These are phyloP conservation scores for Sorex araneus DNA, from an alignment of 2,113 vertebrate genomes.

Conservation along the genomic window DNA sequence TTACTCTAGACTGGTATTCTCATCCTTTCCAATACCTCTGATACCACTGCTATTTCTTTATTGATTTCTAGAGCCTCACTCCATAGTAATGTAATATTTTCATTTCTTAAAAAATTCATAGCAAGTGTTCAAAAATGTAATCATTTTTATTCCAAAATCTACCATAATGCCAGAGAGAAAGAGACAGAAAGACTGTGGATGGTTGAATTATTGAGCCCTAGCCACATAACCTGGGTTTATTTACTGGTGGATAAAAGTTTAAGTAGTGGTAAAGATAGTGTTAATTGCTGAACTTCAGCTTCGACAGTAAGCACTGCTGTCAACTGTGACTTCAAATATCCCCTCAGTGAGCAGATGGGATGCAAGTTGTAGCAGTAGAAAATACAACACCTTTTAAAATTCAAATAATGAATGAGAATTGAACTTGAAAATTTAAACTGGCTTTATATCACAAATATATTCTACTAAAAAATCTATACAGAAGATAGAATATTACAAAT, in stretches of 20 bases:
- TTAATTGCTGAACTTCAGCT: constrained; percentile 20
- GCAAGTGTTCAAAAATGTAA: neutral
- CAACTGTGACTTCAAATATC: constrained; percentile 38
- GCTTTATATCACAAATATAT: constrained; percentile 2
- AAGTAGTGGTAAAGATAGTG: neutral
- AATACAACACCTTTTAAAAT: constrained; percentile 50
- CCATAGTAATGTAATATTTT: neutral
- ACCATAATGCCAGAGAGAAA: neutral
- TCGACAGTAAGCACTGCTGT: constrained; percentile 29
- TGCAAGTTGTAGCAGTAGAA: constrained; percentile 13
- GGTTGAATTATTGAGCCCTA: neutral
- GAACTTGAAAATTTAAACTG: constrained; percentile 40
- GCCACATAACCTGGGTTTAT: neutral
- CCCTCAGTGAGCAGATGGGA: constrained; percentile 59
- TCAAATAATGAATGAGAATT: constrained; percentile 12
- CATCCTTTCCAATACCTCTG: neutral
- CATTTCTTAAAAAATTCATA: constrained; percentile 45
- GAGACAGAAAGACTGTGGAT: neutral
- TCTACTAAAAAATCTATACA: constrained; percentile 8
- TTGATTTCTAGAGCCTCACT: neutral
- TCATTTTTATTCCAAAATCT: neutral
- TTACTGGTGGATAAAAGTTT: neutral
- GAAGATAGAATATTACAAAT: constrained; percentile 23
- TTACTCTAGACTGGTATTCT: constrained; percentile 25
- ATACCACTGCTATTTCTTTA: neutral